A percentile compares a stretch with the other conserved stretches of the same genome.
Evolutionary conservation across 2,113 vertebrate species (phyloP).

Genomic region (Phasianus colchicus): DNA sequence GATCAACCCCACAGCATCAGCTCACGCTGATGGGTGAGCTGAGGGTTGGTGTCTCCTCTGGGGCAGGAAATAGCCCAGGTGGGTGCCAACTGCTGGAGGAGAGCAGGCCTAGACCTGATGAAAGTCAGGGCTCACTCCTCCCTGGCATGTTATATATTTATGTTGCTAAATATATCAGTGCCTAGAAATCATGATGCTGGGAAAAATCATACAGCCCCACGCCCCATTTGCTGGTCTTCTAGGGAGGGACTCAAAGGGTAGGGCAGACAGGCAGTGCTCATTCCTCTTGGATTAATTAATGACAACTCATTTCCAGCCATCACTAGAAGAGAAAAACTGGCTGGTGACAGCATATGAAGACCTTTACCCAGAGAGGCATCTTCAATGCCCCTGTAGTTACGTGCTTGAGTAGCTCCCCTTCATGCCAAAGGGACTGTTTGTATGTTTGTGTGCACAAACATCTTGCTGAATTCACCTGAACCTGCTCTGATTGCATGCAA

Average conservation of each 20-base stretch:
- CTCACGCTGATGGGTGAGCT: not conserved
- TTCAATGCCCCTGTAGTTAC: constrained; percentile 3
- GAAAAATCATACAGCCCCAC: not conserved
- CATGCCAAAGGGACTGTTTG: not conserved
- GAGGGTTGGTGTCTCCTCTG: not conserved
- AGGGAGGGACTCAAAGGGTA: not conserved
- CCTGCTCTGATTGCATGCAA: not conserved
- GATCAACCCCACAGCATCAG: not conserved
- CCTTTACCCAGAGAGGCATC: not conserved
- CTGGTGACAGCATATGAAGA: constrained; percentile 3
- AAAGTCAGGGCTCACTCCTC: not conserved
- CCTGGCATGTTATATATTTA: not conserved
- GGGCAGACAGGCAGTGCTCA: not conserved
- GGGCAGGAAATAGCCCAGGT: not conserved
- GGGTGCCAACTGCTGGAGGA: not conserved
- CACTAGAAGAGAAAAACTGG: not conserved
- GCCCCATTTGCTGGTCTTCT: not conserved
- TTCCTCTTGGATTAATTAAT: not conserved
- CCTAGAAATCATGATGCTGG: not conserved
- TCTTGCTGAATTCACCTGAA: not conserved
- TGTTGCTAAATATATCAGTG: not conserved
- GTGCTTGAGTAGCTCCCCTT: not conserved
- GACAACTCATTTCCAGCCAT: not conserved
- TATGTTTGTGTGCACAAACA: not conserved
- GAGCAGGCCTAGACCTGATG: too few species aligned